These are phyloP conservation scores for Cacoxenus indagator DNA, from an alignment of 2,888 invertebrate species.

Conservation along the genomic window DNA sequence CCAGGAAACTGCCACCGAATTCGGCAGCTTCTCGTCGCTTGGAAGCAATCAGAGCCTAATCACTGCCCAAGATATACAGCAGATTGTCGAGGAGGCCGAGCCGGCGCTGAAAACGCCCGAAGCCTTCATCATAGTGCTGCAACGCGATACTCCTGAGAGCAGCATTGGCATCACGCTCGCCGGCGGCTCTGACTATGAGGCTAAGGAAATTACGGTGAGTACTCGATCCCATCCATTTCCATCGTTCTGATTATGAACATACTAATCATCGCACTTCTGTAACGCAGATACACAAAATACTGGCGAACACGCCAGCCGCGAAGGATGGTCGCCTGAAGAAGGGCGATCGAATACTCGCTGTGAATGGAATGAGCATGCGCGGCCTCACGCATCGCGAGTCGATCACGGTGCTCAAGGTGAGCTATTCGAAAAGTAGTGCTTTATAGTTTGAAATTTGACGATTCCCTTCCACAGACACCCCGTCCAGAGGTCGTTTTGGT, in stretches of 20 bases:
- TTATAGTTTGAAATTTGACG: neutral
- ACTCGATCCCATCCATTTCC: neutral
- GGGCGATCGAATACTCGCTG: slow-evolving; percentile 89
- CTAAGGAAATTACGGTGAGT: slow-evolving; percentile 90
- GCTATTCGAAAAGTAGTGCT: neutral
- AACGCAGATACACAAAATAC: slow-evolving; percentile 85
- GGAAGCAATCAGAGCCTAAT: slow-evolving; percentile 71
- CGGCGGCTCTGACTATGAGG: slow-evolving; percentile 91
- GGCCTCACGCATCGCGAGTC: slow-evolving; percentile 91
- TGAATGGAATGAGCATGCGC: slow-evolving; percentile 87
- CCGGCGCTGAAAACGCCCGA: slow-evolving; percentile 76
- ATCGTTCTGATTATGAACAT: neutral
- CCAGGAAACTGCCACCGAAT: slow-evolving; percentile 69
- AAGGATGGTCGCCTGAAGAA: slow-evolving; percentile 87
- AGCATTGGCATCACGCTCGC: slow-evolving; percentile 90
- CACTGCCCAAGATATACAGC: slow-evolving; percentile 74
- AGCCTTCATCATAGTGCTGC: slow-evolving; percentile 77
- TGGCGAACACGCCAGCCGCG: slow-evolving; percentile 88
- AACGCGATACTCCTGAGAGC: slow-evolving; percentile 78
- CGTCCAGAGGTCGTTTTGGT: slow-evolving; percentile 84
- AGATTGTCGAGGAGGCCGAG: slow-evolving; percentile 78
- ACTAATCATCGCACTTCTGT: neutral
- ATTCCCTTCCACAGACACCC: slow-evolving; percentile 75
- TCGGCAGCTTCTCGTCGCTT: slow-evolving; percentile 71
- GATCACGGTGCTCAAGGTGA: slow-evolving; percentile 87